phyloP scores from a whole-genome alignment of 1,140 invertebrate genomes.

The Solen grandis region DNA sequence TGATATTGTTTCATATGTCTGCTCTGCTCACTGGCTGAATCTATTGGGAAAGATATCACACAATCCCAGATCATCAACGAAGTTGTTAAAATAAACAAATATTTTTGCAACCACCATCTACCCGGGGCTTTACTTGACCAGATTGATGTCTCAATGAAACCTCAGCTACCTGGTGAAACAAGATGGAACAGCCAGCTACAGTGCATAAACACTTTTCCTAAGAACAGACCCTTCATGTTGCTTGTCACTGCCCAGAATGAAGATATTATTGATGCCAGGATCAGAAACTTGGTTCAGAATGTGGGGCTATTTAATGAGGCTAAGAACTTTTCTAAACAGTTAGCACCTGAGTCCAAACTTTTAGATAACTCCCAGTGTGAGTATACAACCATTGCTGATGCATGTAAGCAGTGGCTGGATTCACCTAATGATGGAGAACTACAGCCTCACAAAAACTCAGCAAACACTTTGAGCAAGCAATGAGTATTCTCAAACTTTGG shows the following conservation, averaged over 20 bases:
- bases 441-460: slow-evolving; percentile 1
- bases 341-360: not conserved
- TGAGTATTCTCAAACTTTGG: slow-evolving; percentile 11
- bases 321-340: too few relatives aligned
- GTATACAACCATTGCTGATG: not conserved
- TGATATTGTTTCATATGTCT: slow-evolving; percentile 21
- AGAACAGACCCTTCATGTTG: slow-evolving; percentile 17
- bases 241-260: slow-evolving; percentile 18
- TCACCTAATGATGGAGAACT: not conserved
- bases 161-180: not conserved
- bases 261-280: not conserved
- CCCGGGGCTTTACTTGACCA: not conserved
- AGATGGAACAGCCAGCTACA: not conserved
- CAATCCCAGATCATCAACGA: slow-evolving; percentile 20
- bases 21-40: slow-evolving; percentile 26
- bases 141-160: not conserved
- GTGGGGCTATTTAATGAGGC: too few relatives aligned
- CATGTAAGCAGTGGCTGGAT: too few relatives aligned
- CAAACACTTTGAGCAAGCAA: slow-evolving; percentile 1
- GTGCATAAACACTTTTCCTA: not conserved
- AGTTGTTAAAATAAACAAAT: slow-evolving; percentile 17
- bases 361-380: not conserved
- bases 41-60: slow-evolving; percentile 31
- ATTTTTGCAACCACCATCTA: slow-evolving; percentile 5
- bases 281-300: too few relatives aligned